These are phyloP conservation scores for Lacerta bilineata DNA, from an alignment of 2,797 vertebrate genomes.

Conservation along the genomic window DNA sequence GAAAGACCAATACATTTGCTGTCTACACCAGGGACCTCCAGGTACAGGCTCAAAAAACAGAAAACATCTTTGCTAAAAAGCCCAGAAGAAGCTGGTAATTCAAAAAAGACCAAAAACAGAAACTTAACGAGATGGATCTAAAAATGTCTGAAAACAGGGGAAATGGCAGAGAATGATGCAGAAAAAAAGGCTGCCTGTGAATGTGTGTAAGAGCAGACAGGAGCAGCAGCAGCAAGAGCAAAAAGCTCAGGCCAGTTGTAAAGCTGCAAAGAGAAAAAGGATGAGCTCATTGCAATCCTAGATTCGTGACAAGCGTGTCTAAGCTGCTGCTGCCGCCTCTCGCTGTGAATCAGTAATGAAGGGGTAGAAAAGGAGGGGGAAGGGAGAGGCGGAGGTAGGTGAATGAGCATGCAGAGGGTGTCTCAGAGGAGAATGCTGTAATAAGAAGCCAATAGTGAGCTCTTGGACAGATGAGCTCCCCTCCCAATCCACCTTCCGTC, in stretches of 20 bases:
- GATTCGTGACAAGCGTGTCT: conserved; percentile 73
- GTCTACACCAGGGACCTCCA: conserved; percentile 63
- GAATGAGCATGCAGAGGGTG: conserved; percentile 82
- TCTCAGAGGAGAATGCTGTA: conserved; percentile 92
- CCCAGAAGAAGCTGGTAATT: conserved; percentile 66
- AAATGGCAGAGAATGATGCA: conserved; percentile 73
- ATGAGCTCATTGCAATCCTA: conserved; percentile 86
- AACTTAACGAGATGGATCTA: conserved; percentile 71
- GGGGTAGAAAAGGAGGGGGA: conserved; percentile 79
- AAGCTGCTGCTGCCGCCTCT: conserved; percentile 74
- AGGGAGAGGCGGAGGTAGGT: conserved; percentile 78
- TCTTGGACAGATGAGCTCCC: conserved; percentile 81
- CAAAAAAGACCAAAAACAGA: conserved; percentile 68
- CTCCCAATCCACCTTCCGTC: conserved; percentile 66
- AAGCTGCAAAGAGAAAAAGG: conserved; percentile 80
- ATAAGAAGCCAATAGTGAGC: conserved; percentile 91
- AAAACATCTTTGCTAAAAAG: conserved; percentile 75
- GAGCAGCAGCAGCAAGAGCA: conserved; percentile 69
- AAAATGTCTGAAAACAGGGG: conserved; percentile 70
- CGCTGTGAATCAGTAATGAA: conserved; percentile 84
- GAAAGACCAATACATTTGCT: conserved; percentile 50
- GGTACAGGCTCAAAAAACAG: conserved; percentile 66
- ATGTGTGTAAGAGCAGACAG: conserved; percentile 53
- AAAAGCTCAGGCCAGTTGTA: conserved; percentile 72
- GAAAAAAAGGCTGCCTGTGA: conserved; percentile 41